Base-by-base conservation (phyloP, 1,140 invertebrate genomes). In the Trigoniulus corallinus region DNA sequence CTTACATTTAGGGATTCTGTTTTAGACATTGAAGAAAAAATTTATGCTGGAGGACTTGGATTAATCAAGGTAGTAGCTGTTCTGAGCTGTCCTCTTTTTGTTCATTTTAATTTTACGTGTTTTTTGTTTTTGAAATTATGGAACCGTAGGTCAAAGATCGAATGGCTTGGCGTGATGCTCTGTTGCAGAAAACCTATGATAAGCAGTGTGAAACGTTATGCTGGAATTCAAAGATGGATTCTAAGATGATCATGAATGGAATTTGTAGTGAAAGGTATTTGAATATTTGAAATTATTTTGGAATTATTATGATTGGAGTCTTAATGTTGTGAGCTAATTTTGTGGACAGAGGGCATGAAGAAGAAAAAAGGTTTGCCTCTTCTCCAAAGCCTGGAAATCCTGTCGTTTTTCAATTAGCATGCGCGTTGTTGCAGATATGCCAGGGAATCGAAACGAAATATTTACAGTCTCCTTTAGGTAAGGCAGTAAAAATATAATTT, bases 11-110 rank as follows among this genome's bases (percentile, higher is more conserved):
- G 84, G 21, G 87, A 94, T 63, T 77, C 80, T 56, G 77, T 95
- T 18, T 64, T 95, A 2, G 87, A 94, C 62, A 71, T 91, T 1
- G 92, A 96, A 67, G 83, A 87, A 48, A 87, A 91, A 65, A 79
- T 95, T 25, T 80, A 76, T 62, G 72, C 76, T 2, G 87, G 88
- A 2, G 78, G 76, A 57, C 66, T 95, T 1, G 92, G 91, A 2
- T 66, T 64, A 2, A 59, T 93, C 2, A 83, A 85, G 70, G 80
- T 84, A 50, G n/a, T 73, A 43, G n/a, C 54, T 47, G 15, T 51
- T 51, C 15, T 7, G 29, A 7, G 29, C 15, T 7, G 29, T 34
- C 15, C 15, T 34, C 29, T 34, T n/a, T n/a, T n/a, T n/a, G n/a
- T n/a, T n/a, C n/a, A n/a, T n/a, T n/a, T n/a, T n/a, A n/a, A n/a